A percentile compares a stretch with the other conserved stretches of the same genome.
Conservation (phyloP, 2,113 vertebrate genomes). For the Psilopsiagon aymara region DNA sequence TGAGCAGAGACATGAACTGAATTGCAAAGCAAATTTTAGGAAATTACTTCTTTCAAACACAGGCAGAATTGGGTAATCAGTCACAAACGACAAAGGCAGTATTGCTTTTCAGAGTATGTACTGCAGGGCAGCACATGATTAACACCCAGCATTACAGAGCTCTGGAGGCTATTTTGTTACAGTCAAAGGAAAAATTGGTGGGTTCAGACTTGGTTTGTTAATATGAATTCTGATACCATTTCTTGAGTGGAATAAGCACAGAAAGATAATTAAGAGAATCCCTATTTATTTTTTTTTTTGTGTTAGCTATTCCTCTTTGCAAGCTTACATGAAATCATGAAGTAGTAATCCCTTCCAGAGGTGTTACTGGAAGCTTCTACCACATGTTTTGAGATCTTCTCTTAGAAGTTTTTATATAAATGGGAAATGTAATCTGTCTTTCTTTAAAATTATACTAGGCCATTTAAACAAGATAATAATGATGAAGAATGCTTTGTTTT, state of each 20-base stretch:
- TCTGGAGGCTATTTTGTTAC: constrained; percentile 19
- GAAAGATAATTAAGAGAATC: not conserved
- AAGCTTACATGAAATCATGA: not conserved
- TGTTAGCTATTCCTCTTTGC: not conserved
- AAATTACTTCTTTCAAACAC: constrained; percentile 37
- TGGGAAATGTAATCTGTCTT: not conserved
- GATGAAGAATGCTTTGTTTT: not conserved
- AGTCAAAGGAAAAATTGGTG: not conserved
- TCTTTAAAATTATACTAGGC: not conserved
- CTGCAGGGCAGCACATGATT: constrained; percentile 47
- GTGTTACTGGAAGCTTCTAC: not conserved
- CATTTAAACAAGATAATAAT: not conserved
- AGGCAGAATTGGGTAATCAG: constrained; percentile 43
- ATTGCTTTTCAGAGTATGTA: constrained; percentile 35
- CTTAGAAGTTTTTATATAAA: not conserved
- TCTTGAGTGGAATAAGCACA: not conserved
- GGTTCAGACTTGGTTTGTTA: constrained; percentile 1
- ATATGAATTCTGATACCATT: not conserved
- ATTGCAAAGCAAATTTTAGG: constrained; percentile 48
- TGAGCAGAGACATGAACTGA: not conserved
- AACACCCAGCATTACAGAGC: constrained; percentile 8
- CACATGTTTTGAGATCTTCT: not conserved
- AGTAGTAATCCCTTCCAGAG: not conserved
- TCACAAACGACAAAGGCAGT: constrained; percentile 45
- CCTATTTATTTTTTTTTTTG: not conserved